Evolutionary conservation across 2,888 invertebrate species (phyloP), one percentile per base, ranked within the genome.

Genomic region (Conomelus anceps): DNA sequence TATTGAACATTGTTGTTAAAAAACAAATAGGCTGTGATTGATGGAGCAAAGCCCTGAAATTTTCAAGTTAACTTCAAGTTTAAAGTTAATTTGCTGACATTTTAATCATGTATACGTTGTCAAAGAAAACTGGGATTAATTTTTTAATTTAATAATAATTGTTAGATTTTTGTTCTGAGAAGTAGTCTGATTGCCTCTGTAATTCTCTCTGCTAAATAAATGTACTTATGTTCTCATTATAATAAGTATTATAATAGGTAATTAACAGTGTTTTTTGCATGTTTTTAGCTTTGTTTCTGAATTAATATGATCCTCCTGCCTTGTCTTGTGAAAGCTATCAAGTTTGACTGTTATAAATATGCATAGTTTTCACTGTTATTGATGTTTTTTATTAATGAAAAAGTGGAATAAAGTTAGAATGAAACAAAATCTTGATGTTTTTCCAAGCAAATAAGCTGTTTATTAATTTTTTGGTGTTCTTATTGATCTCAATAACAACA

Each of bases 21-120:
- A 86, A 86, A 29, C 86, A 26, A 86, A 20, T 24, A 22, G 86
- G 86, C 86, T 86, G 86, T 86, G 86, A 86, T 86, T 86, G 22
- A 23, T 24, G 22, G 86, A 86, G 86, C 86, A 26, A 13, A 22
- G 86, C 29, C 29, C 22, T 86, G 24, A 23, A 22, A 17, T 63
- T 20, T 63, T 63, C n/a, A n/a, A 63, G 6, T 34, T 34, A 34
- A 34, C 34, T 4, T 34, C 34, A 34, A 6, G 34, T 17, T 4
- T 34, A 11, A 34, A 6, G 34, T 63, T 63, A 63, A 63, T 63
- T n/a, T 63, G 20, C n/a, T 63, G n/a, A 63, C n/a, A n/a, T 63
- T n/a, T n/a, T 63, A n/a, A 63, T 63, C 63, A 63, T 63, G 63
- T 63, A 63, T 63, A 63, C 63, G 63, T 63, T 63, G 63, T 63